Conservation (phyloP, 2,113 vertebrate species). For the Ophiodon elongatus region DNA sequence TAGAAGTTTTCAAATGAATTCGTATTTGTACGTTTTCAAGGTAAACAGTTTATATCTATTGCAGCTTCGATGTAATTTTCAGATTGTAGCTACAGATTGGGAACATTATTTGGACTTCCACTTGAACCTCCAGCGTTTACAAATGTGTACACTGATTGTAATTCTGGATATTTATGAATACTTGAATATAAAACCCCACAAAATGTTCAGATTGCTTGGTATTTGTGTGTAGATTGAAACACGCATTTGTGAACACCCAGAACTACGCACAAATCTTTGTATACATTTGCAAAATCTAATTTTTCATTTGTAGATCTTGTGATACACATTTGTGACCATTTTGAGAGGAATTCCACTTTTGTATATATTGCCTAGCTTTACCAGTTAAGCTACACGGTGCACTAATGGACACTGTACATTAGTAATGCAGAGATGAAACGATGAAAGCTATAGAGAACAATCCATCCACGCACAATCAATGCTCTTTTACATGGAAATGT, state of each 20-base stretch:
- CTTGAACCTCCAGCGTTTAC: neutral
- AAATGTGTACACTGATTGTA: too few relatives aligned
- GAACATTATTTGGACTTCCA: neutral
- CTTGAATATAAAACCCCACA: too few relatives aligned
- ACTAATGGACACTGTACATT: neutral
- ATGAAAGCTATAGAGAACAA: neutral
- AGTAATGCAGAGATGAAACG: neutral
- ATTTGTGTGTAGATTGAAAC: too few relatives aligned
- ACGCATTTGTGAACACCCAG: too few relatives aligned
- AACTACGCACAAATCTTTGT: too few relatives aligned
- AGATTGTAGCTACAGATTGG: neutral
- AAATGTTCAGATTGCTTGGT: neutral
- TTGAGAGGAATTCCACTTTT: too few relatives aligned
- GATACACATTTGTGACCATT: too few relatives aligned
- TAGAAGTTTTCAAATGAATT: neutral
- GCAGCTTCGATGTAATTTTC: neutral
- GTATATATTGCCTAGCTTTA: neutral
- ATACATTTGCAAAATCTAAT: too few relatives aligned
- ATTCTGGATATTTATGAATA: too few relatives aligned
- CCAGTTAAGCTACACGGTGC: neutral
- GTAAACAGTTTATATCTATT: neutral
- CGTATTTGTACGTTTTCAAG: neutral
- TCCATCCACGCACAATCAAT: neutral
- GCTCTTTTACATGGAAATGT: constrained; percentile 1
- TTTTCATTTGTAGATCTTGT: too few relatives aligned